Evolutionary conservation across 2,113 vertebrate genomes (phyloP), one percentile per base, ranked within the genome.

Genomic region (Struthidea cinerea): DNA sequence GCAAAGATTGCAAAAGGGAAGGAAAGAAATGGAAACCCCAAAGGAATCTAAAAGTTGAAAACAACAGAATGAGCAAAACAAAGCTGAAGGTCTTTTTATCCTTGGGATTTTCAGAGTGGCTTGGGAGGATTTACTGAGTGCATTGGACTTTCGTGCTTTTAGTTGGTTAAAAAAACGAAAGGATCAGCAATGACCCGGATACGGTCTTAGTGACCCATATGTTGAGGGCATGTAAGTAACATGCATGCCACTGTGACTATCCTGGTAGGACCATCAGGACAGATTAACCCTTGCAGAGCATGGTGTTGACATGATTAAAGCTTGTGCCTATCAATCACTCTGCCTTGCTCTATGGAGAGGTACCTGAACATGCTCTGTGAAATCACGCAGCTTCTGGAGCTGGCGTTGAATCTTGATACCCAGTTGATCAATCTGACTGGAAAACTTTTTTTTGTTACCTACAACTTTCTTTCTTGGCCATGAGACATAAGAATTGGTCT

Each of bases 41-140:
- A 92, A 89, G 88, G 80, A 89, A 76, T 82, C 10, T 60, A 64
- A 61, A 90, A 90, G 41, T 35, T 89, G 69, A 86, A 90, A 94
- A 82, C 65, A 68, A 37, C 24, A 35, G 32, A 89, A 52, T 9
- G 10, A 89, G 23, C 13, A 84, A 91, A 95, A 80, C 47, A 84
- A 83, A 84, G 7, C 15, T 73, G 76, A 88, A 88, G 28, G 81
- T 80, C 71, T 80, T 91, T 71, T 91, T 77, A 91, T 94, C 82
- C 90, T 88, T 90, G 63, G 50, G 55, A 94, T 94, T 94, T 95
- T 87, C 57, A 61, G 44, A 79, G 44, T 53, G 19, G 4, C 76
- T 93, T 89, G 64, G 46, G 61, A 65, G 23, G 60, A 94, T 95
- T 96, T 94, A 68, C 22, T n/a, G 39, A 32, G 20, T 39, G 8